Evolutionary conservation across 2,888 invertebrate species (phyloP).

Genomic region (Cheilosia scutellata): DNA sequence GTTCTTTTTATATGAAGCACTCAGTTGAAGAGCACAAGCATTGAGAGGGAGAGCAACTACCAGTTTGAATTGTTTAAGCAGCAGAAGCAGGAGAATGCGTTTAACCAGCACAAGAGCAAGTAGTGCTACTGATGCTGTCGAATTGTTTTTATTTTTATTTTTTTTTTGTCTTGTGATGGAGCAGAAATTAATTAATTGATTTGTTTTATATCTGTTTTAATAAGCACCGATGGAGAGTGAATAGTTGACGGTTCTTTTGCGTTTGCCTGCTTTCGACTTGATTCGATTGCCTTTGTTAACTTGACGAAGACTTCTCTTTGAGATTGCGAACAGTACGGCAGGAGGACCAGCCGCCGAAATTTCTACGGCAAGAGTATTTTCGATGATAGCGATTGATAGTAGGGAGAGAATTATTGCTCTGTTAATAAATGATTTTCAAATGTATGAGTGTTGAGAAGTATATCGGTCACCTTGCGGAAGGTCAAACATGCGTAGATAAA

Average conservation of each 20-base stretch:
- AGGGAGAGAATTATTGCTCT: constrained; percentile 5
- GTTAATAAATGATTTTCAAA: constrained; percentile 6
- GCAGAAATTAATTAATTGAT: constrained; percentile 32
- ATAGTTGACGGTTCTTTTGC: background rate
- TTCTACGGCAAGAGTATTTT: constrained; percentile 17
- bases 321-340: background rate
- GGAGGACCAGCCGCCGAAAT: constrained; percentile 1
- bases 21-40: constrained; percentile 32
- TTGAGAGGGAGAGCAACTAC: constrained; percentile 7
- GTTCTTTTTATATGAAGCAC: constrained; percentile 1
- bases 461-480: constrained; percentile 86
- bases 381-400: constrained; percentile 1
- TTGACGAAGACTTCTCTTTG: constrained; percentile 39
- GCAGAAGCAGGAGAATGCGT: constrained; percentile 57
- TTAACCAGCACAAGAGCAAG: background rate
- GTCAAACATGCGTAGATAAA: constrained; percentile 84
- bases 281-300: background rate
- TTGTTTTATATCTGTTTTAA: constrained; percentile 39
- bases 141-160: constrained; percentile 35
- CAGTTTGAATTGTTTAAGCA: constrained; percentile 70
- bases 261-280: constrained; percentile 11
- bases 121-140: background rate
- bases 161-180: constrained; percentile 52
- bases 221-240: constrained; percentile 25
- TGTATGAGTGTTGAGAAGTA: constrained; percentile 65